phyloP scores from a whole-genome alignment of 2,797 vertebrate species.

The Chelon labrosus region DNA sequence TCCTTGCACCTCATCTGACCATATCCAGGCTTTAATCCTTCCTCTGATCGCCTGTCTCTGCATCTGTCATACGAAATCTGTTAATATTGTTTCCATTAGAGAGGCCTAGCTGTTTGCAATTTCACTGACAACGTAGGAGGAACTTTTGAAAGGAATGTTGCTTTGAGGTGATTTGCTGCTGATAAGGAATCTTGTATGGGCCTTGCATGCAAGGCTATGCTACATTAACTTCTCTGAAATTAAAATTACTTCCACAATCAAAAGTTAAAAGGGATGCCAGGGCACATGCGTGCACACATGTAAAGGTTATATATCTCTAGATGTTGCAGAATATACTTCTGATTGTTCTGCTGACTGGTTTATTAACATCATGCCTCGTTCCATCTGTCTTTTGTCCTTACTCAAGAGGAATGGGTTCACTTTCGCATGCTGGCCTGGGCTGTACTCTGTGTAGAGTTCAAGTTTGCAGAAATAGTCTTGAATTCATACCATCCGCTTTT shows the following conservation, averaged over 20 bases:
- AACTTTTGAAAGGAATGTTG: constrained; percentile 61
- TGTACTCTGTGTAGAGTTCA: neutral
- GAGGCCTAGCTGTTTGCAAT: constrained; percentile 66
- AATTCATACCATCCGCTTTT: neutral
- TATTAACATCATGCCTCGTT: neutral
- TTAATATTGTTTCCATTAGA: constrained; percentile 71
- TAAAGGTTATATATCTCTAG: constrained; percentile 24
- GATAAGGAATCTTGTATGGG: constrained; percentile 59
- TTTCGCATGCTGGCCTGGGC: neutral
- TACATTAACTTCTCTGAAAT: constrained; percentile 59
- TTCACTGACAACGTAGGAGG: constrained; percentile 57
- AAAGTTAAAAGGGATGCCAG: constrained; percentile 45
- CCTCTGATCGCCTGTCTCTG: constrained; percentile 43
- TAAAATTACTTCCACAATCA: constrained; percentile 64
- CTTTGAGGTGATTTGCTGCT: constrained; percentile 51
- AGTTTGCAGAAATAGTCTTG: neutral
- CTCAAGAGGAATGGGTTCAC: neutral
- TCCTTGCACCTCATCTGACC: neutral
- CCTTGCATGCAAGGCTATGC: constrained; percentile 58
- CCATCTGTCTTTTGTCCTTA: constrained; percentile 5
- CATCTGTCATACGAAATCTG: constrained; percentile 68
- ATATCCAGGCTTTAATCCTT: constrained; percentile 29
- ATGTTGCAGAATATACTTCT: constrained; percentile 9
- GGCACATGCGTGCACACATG: constrained; percentile 19
- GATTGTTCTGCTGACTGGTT: constrained; percentile 17